A percentile compares a stretch with the other conserved stretches of the same genome.
phyloP scores from a whole-genome alignment of 1,140 invertebrate genomes.

The Homarus americanus region DNA sequence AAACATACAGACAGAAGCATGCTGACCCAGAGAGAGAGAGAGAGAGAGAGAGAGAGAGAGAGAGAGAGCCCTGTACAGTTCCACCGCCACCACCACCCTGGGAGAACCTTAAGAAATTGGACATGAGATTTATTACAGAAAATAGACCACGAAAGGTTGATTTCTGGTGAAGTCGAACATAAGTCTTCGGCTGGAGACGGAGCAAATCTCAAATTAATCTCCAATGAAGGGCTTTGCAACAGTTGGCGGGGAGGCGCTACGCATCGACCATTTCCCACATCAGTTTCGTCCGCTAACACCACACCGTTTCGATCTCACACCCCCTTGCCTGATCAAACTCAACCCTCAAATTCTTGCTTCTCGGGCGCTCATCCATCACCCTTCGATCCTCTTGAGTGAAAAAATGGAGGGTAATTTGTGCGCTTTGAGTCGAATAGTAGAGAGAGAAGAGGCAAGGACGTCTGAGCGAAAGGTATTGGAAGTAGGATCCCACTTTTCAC shows the following conservation, averaged over 20 bases:
- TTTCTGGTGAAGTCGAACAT: conserved; percentile 57
- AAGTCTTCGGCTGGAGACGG: conserved; percentile 46
- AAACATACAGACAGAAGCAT: not conserved
- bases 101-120: conserved; percentile 54
- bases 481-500: conserved; percentile 21
- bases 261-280: not conserved
- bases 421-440: too few relatives aligned
- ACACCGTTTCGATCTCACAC: too few relatives aligned
- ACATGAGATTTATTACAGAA: conserved; percentile 60
- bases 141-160: conserved; percentile 59
- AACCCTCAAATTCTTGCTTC: too few relatives aligned
- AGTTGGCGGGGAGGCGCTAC: conserved; percentile 12
- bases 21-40: not conserved
- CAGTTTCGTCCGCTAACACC: not conserved
- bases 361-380: too few relatives aligned
- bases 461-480: conserved; percentile 27
- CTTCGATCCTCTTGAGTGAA: too few relatives aligned
- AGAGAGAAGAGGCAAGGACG: not conserved
- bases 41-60: conserved; percentile 10
- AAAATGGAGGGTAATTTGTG: too few relatives aligned
- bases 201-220: conserved; percentile 69
- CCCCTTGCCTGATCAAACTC: too few relatives aligned
- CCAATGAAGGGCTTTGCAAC: conserved; percentile 70
- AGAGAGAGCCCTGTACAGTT: not conserved
- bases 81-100: too few relatives aligned